Evolutionary conservation across 2,888 invertebrate species (phyloP), one percentile per base, ranked within the genome.

Genomic region (Cephus nigrinus): DNA sequence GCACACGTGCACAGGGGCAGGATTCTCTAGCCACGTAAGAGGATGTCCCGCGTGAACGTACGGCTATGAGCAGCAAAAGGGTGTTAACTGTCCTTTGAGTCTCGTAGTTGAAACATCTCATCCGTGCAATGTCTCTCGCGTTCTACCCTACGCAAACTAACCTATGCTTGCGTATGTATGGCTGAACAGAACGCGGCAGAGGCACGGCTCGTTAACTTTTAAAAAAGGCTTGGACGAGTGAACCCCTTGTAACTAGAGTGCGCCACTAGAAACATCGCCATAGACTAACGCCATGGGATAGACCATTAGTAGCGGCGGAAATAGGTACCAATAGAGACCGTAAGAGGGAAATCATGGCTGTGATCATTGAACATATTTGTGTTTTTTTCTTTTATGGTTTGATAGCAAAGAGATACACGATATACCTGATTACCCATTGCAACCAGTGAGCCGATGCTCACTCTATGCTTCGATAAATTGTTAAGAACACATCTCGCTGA

Each of bases 361-460:
- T 69, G 69, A 40, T 71, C 75, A 55, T 40, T 40, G 35, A 73
- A 77, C 75, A 36, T 71, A 81, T 80, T 11, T 34, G 34, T 78
- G 77, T 73, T 78, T 71, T 68, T 30, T 23, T 36, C 4, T 23
- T 55, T 55, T 55, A 72, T 75, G 36, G 33, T 72, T 74, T 72
- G 75, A 75, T 74, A 71, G 35, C 72, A 75, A 75, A 73, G 73
- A 72, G 75, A 30, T 35, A 73, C 75, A 78, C 77, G 79, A 82
- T 81, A 90, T 88, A 88, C 85, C 83, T 88, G 91, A 91, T 90
- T 90, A 90, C 86, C 84, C 87, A 83, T 84, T 83, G 84, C 86
- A 84, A 86, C 84, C 89, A 87, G 78, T 87, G 88, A 88, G 85
- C 88, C 87, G 88, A 86, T 84, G 74, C 82, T 84, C 81, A 81